Base-by-base conservation (phyloP, 2,888 invertebrate species). In the Tenthredo notha region DNA sequence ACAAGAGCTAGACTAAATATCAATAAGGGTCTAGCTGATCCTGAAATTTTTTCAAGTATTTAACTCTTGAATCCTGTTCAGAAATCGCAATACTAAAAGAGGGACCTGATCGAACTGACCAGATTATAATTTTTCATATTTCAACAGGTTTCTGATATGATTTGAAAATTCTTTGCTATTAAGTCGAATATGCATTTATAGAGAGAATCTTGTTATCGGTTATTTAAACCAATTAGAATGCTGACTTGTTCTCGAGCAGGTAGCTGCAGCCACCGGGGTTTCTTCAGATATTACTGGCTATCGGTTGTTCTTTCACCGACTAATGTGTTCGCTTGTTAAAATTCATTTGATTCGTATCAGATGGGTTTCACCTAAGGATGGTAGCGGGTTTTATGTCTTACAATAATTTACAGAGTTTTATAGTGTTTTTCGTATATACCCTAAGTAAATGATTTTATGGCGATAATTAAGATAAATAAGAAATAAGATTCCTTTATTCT, bases 211-310 rank as follows among this genome's bases (percentile, higher is more conserved):
- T 85, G 86, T 88, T 88, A 84, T 67, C 86, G 85, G 86, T 85
- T 86, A 85, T 88, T 87, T 85, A 85, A 87, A 86, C 88, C 87
- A 88, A 88, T 88, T 88, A 88, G 88, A 87, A 87, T 87, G 86
- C 54, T n/a, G 54, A 67, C 88, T 86, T 87, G 88, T 88, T 88
- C 85, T 85, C 86, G 84, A 83, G 84, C 85, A 85, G 86, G 74
- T 86, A 33, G 80, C 87, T 85, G 86, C 54, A 54, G 54, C 84
- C 83, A 85, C 84, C 67, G 80, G 67, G 18, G 87, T 87, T 86
- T 87, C 86, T 86, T 86, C 84, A 86, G 87, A 86, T 88, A 86
- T 87, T 87, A 87, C 87, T 87, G 85, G 86, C 86, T 87, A 88
- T 88, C 87, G 87, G 87, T 88, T 88, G 86, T 83, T 87, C 84